Evolutionary conservation across 2,797 vertebrate genomes (phyloP).

Genomic region (Mormyrops attenuatus): DNA sequence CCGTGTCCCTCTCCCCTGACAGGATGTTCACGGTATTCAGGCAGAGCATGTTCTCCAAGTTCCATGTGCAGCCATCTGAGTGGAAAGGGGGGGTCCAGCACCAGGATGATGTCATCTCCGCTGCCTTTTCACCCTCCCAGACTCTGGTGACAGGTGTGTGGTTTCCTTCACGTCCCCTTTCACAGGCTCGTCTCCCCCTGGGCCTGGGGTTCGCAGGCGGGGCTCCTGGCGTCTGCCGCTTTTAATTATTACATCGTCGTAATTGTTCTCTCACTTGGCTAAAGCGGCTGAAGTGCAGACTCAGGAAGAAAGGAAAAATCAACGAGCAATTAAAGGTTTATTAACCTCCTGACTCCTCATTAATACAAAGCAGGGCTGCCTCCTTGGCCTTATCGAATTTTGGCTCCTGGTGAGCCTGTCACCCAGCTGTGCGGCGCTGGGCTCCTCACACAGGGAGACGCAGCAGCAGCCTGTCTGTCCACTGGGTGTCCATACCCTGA

Average conservation of each 20-base stretch:
- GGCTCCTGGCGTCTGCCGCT: neutral
- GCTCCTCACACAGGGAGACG: neutral
- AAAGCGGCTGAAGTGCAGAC: neutral
- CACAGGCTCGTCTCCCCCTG: neutral
- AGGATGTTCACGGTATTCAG: conserved; percentile 69
- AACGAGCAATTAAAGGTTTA: conserved; percentile 31
- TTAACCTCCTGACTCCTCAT: conserved; percentile 25
- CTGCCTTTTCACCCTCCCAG: conserved; percentile 61
- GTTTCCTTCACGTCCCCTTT: neutral
- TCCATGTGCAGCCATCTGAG: conserved; percentile 59
- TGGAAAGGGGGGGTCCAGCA: conserved; percentile 62
- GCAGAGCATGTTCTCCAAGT: conserved; percentile 50
- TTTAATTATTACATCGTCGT: neutral
- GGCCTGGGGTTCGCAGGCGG: neutral
- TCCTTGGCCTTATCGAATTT: neutral
- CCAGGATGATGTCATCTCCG: conserved; percentile 47
- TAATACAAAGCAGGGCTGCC: conserved; percentile 6
- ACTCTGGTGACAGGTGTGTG: conserved; percentile 61
- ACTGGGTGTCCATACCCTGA: neutral
- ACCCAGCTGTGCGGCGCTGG: neutral
- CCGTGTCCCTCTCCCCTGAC: conserved; percentile 18
- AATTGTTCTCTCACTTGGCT: neutral
- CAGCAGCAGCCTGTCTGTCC: neutral
- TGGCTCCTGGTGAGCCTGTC: neutral
- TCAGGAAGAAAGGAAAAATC: neutral